Percentiles rank a stretch among this genome's conserved stretches.
Evolutionary conservation across 2,113 vertebrate species (phyloP).

Genomic region (Tetraodon nigroviridis): DNA sequence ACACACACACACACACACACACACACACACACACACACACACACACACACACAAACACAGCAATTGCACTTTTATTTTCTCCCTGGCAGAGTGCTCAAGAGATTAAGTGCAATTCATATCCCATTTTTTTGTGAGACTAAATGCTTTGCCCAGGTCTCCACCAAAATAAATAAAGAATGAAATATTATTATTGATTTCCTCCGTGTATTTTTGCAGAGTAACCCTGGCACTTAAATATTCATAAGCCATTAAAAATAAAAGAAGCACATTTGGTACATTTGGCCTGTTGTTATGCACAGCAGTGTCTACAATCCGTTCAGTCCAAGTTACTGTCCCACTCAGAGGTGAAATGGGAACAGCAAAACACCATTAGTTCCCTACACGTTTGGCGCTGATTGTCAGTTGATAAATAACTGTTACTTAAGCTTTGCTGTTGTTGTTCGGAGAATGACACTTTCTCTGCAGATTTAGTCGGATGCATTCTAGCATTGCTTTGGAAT

Average conservation of each 20-base stretch:
- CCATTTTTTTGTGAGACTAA: constrained; percentile 50
- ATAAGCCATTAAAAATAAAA: constrained; percentile 75
- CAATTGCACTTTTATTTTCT: constrained; percentile 44
- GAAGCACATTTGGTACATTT: constrained; percentile 70
- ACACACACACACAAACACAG: constrained; percentile 28
- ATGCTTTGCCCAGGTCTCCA: constrained; percentile 58
- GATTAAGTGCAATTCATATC: constrained; percentile 66
- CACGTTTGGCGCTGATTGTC: constrained; percentile 62
- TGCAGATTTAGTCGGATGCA: constrained; percentile 51
- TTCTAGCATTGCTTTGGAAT: constrained; percentile 34
- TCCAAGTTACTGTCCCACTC: constrained; percentile 56
- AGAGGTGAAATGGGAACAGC: constrained; percentile 56
- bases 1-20: constrained; percentile 3
- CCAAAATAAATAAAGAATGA: constrained; percentile 51
- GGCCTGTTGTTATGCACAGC: constrained; percentile 60
- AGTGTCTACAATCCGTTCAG: constrained; percentile 54
- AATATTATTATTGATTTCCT: constrained; percentile 64
- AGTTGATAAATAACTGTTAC: constrained; percentile 44
- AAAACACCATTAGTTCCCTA: constrained; percentile 65
- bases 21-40: constrained; percentile 9
- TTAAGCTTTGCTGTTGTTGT: constrained; percentile 31
- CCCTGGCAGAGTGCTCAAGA: constrained; percentile 44
- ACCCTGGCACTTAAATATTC: constrained; percentile 74
- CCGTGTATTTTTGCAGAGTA: constrained; percentile 49
- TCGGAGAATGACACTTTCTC: constrained; percentile 38